Evolutionary conservation across 2,113 vertebrate genomes (phyloP).

Genomic region (Neopipo cinnamomea): DNA sequence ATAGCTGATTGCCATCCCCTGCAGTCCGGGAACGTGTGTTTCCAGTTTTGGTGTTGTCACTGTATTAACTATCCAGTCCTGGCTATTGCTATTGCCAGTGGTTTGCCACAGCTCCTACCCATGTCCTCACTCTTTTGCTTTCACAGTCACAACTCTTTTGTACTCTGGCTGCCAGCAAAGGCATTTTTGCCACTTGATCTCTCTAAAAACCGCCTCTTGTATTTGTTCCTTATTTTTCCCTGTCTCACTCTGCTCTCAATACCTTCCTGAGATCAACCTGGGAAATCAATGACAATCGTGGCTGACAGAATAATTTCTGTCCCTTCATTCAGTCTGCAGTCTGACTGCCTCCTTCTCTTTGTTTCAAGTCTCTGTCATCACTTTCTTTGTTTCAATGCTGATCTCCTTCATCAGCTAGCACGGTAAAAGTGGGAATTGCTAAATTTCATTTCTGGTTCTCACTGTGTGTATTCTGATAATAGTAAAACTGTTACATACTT

Average conservation of each 20-base stretch:
- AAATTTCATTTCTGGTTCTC: neutral
- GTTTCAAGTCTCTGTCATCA: constrained; percentile 10
- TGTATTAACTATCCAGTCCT: neutral
- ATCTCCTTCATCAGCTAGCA: neutral
- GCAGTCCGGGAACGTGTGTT: neutral
- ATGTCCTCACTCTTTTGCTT: neutral
- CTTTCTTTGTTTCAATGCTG: neutral
- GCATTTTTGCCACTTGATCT: neutral
- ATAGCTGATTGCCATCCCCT: neutral
- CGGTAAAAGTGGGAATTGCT: neutral
- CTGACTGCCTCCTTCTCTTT: neutral
- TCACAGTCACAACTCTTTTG: neutral
- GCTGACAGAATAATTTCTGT: neutral
- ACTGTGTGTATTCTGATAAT: neutral
- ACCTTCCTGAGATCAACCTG: neutral
- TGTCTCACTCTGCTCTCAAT: neutral
- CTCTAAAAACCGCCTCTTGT: neutral
- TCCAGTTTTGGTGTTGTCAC: neutral
- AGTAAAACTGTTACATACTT: neutral
- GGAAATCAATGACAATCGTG: fast-evolving
- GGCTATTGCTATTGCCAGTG: neutral
- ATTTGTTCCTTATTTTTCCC: neutral
- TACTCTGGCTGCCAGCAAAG: neutral
- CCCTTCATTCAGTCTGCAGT: neutral
- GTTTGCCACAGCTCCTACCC: neutral